Evolutionary conservation across 2,888 invertebrate genomes (phyloP).

Genomic region (Aspidiotus destructor): DNA sequence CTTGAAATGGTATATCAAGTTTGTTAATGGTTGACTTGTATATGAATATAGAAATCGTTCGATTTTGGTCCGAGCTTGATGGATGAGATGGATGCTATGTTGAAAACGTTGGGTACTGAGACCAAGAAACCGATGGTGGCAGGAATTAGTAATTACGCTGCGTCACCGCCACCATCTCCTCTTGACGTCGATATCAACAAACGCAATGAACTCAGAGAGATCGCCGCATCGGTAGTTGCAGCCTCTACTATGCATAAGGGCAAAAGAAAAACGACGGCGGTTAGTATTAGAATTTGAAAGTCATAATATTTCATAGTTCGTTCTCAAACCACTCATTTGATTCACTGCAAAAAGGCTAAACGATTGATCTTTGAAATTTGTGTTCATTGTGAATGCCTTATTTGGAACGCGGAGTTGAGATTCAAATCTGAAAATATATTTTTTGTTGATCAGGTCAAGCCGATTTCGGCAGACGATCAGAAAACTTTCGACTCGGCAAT

Average conservation of each 20-base stretch:
- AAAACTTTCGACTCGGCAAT: slow-evolving; percentile 85
- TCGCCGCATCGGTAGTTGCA: slow-evolving; percentile 45
- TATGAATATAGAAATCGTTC: slow-evolving; percentile 42
- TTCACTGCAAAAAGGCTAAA: too few relatives aligned
- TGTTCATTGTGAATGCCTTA: too few relatives aligned
- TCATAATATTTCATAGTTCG: too few relatives aligned
- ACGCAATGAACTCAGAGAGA: slow-evolving; percentile 59
- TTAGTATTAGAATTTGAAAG: slow-evolving; percentile 32
- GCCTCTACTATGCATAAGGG: slow-evolving; percentile 37
- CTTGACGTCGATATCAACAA: slow-evolving; percentile 52
- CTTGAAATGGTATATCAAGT: not conserved
- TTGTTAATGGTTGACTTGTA: not conserved
- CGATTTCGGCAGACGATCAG: slow-evolving; percentile 86
- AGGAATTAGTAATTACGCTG: slow-evolving; percentile 39
- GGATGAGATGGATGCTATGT: slow-evolving; percentile 83
- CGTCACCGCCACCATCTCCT: slow-evolving; percentile 39
- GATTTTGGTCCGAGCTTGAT: slow-evolving; percentile 82
- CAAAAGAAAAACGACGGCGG: slow-evolving; percentile 50
- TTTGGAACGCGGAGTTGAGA: too few relatives aligned
- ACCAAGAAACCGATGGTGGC: slow-evolving; percentile 40
- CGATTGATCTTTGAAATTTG: too few relatives aligned
- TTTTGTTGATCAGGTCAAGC: slow-evolving; percentile 56
- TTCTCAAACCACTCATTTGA: too few relatives aligned
- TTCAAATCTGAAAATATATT: slow-evolving; percentile 18
- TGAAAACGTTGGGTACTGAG: slow-evolving; percentile 49